Evolutionary conservation across 2,113 vertebrate species (phyloP).

Genomic region (Lamprotornis superbus): DNA sequence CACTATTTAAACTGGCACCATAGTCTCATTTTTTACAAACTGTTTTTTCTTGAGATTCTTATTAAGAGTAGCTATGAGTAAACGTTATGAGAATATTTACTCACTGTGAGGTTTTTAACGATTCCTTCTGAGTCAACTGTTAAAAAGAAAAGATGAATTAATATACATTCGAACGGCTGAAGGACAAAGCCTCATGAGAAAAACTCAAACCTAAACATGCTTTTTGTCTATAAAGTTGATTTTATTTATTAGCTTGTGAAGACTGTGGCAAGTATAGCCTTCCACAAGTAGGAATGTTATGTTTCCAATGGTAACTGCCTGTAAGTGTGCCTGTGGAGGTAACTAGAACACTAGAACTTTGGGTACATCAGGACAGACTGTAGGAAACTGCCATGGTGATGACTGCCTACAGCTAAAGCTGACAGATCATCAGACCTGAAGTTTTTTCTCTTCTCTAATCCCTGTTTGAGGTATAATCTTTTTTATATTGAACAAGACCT

Average conservation of each 20-base stretch:
- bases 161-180: background rate
- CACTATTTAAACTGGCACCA: background rate
- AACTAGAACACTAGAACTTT: background rate
- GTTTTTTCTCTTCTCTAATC: background rate
- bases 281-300: background rate
- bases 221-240: background rate
- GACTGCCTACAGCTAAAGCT: background rate
- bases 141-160: conserved; percentile 19
- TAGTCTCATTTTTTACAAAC: background rate
- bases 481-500: background rate
- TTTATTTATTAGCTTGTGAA: background rate
- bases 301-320: background rate
- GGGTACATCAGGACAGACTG: background rate
- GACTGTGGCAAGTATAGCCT: background rate
- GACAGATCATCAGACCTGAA: background rate
- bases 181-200: background rate
- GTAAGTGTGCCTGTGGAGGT: background rate
- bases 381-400: background rate
- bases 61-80: background rate
- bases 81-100: conserved; percentile 53
- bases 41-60: background rate
- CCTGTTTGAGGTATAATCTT: background rate
- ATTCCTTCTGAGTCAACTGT: conserved; percentile 92
- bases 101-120: conserved; percentile 91
- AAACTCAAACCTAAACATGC: background rate